These are phyloP conservation scores for Zaprionus africanus DNA, from an alignment of 1,140 invertebrate genomes.

Conservation along the genomic window DNA sequence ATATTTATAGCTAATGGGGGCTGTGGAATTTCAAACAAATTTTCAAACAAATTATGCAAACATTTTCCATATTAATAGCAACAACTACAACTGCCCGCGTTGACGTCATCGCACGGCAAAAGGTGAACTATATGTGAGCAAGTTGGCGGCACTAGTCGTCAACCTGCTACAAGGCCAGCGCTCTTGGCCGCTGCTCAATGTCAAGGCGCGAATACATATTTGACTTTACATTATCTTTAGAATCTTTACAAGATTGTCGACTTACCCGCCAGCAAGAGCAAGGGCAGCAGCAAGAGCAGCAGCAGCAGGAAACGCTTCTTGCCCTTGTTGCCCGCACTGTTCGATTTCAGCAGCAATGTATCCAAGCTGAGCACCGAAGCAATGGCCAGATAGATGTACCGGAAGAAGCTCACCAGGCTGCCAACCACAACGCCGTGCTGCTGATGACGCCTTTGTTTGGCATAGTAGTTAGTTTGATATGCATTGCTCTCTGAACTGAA, in stretches of 20 bases:
- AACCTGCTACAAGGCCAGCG: slow-evolving; percentile 44
- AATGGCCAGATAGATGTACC: slow-evolving; percentile 72
- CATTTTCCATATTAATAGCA: slow-evolving; percentile 28
- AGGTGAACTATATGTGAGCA: slow-evolving; percentile 51
- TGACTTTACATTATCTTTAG: slow-evolving; percentile 45
- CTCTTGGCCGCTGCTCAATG: slow-evolving; percentile 30
- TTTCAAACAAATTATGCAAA: slow-evolving; percentile 20
- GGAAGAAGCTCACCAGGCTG: slow-evolving; percentile 56
- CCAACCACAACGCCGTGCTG: slow-evolving; percentile 52
- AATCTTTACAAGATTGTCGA: slow-evolving; percentile 6
- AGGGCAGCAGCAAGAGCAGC: slow-evolving; percentile 84
- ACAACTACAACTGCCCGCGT: slow-evolving; percentile 2
- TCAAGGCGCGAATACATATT: slow-evolving; percentile 50
- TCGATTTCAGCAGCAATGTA: slow-evolving; percentile 84
- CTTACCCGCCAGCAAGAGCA: slow-evolving; percentile 85
- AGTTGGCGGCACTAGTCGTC: slow-evolving; percentile 13
- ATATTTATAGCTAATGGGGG: slow-evolving; percentile 1
- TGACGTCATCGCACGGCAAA: slow-evolving; percentile 43
- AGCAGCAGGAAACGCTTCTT: slow-evolving; percentile 82
- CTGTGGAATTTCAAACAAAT: too few relatives aligned
- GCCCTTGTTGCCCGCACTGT: slow-evolving; percentile 62
- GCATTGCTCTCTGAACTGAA: slow-evolving; percentile 50
- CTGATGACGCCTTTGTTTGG: slow-evolving; percentile 29
- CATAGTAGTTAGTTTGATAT: slow-evolving; percentile 63
- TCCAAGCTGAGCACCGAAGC: slow-evolving; percentile 84